Conservation (phyloP, 2,888 invertebrate species). For the Melieria crassipennis region DNA sequence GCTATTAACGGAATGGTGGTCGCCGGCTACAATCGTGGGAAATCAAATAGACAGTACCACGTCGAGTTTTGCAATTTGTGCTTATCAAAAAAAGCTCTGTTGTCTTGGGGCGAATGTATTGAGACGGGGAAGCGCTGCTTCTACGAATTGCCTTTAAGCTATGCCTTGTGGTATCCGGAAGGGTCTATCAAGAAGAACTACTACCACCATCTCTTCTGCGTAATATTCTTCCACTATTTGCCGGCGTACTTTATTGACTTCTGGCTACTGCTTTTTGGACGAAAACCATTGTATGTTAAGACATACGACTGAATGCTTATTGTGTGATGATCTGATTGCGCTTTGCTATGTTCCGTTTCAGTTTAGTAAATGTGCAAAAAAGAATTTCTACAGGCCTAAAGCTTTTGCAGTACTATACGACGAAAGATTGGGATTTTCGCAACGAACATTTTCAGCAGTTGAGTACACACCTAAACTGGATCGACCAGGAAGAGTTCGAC, state of each 20-base stretch:
- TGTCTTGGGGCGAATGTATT: slow-evolving; percentile 87
- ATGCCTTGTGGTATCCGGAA: slow-evolving; percentile 82
- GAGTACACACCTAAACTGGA: slow-evolving; percentile 66
- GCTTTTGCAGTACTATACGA: slow-evolving; percentile 81
- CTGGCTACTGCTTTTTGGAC: slow-evolving; percentile 73
- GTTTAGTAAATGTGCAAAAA: slow-evolving; percentile 71
- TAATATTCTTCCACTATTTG: slow-evolving; percentile 77
- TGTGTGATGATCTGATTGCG: slow-evolving; percentile 1
- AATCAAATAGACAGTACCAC: slow-evolving; percentile 46
- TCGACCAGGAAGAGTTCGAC: slow-evolving; percentile 73
- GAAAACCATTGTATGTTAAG: slow-evolving; percentile 80
- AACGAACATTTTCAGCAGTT: slow-evolving; percentile 72
- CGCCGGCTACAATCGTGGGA: slow-evolving; percentile 75
- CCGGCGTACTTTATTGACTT: slow-evolving; percentile 83
- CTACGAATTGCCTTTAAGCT: slow-evolving; percentile 78
- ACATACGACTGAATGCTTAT: neutral
- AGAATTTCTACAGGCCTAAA: slow-evolving; percentile 70
- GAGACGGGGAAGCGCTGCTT: slow-evolving; percentile 71
- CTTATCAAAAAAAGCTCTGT: slow-evolving; percentile 77
- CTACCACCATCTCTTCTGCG: slow-evolving; percentile 72
- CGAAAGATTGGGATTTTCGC: slow-evolving; percentile 80
- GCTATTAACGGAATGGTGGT: slow-evolving; percentile 83
- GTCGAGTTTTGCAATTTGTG: slow-evolving; percentile 74
- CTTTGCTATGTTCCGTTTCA: slow-evolving; percentile 47
- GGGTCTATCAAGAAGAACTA: slow-evolving; percentile 78